Base-by-base conservation (phyloP, 2,888 invertebrate genomes). In the Acanthosepion lycidas region DNA sequence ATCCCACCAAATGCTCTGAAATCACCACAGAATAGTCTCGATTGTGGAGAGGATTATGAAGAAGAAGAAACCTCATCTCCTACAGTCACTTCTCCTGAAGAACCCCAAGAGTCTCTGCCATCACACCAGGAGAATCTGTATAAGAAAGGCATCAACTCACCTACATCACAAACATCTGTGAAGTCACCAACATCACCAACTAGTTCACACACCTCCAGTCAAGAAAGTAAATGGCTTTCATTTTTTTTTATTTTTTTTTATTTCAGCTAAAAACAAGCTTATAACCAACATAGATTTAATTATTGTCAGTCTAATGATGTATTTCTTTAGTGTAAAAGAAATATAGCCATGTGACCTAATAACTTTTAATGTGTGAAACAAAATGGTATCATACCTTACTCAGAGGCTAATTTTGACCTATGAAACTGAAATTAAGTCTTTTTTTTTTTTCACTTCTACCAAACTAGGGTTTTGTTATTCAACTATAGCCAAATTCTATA, bases 21-120 rank as follows among this genome's bases (percentile, higher is more conserved):
- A n/a, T 93, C 53, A n/a, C 53, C 93, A 15, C 93, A 93, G 49
- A 93, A 93, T 33, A 93, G 93, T 53, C 49, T 93, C 53, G 93
- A 93, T 93, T 49, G 51, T 49, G 93, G 93, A 49, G 93, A 93
- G 49, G 93, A 93, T 49, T 49, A 93, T 51, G 93, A 93, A 9
- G 93, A 93, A 53, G 93, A 93, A 18, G 93, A 93, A n/a, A 93
- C 53, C 12, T 93, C 93, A 93, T 93, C 93, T 93, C 51, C 93
- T 9, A 93, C 93, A 23, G 93, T 93, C 51, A 93, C 93, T n/a
- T 93, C 93, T 53, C 93, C 93, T 53, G 93, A 93, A 28, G 93
- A 93, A 49, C 93, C 49, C 3, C 93, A 93, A 28, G n/a, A n/a
- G 93, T 93, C 33, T 15, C 49, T 93, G 53, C 93, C 93, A 9